Percentiles rank a stretch among this genome's conserved stretches.
These are phyloP conservation scores for Ochlodes sylvanus DNA, from an alignment of 2,888 invertebrate genomes.

Conservation along the genomic window DNA sequence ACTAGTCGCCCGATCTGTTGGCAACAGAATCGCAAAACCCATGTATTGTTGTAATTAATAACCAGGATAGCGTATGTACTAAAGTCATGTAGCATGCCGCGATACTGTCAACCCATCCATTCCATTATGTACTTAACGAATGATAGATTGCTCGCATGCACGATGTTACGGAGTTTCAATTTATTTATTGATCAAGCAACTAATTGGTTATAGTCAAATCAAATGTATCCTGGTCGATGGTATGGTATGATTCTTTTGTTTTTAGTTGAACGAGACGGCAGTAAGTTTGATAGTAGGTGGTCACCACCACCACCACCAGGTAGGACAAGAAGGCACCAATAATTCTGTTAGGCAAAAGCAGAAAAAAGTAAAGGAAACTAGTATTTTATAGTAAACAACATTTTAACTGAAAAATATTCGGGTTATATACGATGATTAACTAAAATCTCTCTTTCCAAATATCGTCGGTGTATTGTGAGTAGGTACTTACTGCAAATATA, in stretches of 20 bases:
- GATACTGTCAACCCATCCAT: conserved; percentile 26
- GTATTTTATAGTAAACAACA: too few relatives aligned
- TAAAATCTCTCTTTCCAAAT: too few relatives aligned
- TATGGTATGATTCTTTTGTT: neutral
- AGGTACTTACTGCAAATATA: too few relatives aligned
- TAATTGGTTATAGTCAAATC: neutral
- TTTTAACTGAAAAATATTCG: too few relatives aligned
- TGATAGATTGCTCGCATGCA: conserved; percentile 29
- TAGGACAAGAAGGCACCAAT: too few relatives aligned
- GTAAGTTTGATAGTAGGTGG: too few relatives aligned
- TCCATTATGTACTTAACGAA: conserved; percentile 29
- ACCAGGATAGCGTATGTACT: conserved; percentile 34
- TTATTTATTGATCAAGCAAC: neutral
- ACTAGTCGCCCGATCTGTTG: conserved; percentile 41
- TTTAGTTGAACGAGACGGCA: neutral
- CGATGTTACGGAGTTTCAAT: conserved; percentile 7
- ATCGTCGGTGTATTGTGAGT: too few relatives aligned
- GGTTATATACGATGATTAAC: too few relatives aligned
- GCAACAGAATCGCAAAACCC: conserved; percentile 22
- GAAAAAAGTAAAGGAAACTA: too few relatives aligned
- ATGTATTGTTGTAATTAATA: conserved; percentile 37
- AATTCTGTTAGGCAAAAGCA: too few relatives aligned
- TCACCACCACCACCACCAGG: too few relatives aligned
- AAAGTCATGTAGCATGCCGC: conserved; percentile 29
- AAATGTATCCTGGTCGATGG: neutral